Evolutionary conservation across 2,113 vertebrate species (phyloP).

Genomic region (Gymnobelideus leadbeateri): DNA sequence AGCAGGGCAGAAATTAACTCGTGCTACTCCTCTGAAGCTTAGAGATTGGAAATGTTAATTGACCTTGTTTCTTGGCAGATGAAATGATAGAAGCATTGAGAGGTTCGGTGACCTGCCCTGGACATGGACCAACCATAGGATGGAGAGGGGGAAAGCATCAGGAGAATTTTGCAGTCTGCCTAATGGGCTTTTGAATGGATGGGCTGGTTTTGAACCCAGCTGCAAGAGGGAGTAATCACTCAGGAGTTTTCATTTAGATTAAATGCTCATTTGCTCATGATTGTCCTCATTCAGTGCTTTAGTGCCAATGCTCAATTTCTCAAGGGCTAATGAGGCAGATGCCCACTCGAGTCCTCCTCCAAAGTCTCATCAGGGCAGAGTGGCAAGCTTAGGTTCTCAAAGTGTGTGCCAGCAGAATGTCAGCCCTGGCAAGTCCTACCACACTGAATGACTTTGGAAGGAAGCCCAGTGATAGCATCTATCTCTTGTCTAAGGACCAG

Average conservation of each 20-base stretch:
- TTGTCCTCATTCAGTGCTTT: constrained; percentile 44
- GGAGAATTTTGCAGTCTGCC: constrained; percentile 21
- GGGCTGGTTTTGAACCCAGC: constrained; percentile 51
- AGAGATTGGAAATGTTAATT: constrained; percentile 54
- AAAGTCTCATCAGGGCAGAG: neutral
- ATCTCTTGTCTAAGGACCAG: neutral
- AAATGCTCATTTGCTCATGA: constrained; percentile 71
- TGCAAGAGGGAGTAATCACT: constrained; percentile 69
- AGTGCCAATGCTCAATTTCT: constrained; percentile 53
- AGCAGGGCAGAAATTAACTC: constrained; percentile 65
- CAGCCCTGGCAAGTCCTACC: neutral
- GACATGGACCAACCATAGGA: neutral
- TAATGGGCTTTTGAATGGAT: constrained; percentile 38
- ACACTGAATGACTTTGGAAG: neutral
- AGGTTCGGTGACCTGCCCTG: neutral
- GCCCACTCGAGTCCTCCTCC: neutral
- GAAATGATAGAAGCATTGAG: neutral
- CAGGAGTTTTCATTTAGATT: constrained; percentile 58
- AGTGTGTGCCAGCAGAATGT: neutral
- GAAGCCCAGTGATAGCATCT: neutral
- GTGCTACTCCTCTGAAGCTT: constrained; percentile 52
- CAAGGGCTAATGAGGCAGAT: neutral
- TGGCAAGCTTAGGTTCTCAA: neutral
- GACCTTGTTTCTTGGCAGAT: constrained; percentile 48
- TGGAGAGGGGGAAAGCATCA: neutral